A percentile compares a stretch with the other conserved stretches of the same genome.
phyloP scores from a whole-genome alignment of 1,140 invertebrate species.

The Muscidifurax raptorellus region DNA sequence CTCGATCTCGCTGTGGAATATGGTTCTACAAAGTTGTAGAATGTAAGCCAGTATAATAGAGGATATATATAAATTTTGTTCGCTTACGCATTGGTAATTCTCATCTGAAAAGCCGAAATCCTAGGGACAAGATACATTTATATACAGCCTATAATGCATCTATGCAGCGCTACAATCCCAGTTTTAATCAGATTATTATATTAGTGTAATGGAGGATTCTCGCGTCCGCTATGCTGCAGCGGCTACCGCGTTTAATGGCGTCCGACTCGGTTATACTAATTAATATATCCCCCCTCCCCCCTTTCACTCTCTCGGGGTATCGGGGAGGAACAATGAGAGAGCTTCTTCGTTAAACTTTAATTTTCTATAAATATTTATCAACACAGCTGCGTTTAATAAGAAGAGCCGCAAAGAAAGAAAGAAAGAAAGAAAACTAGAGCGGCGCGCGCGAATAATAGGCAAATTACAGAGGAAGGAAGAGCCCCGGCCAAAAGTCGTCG shows the following conservation, averaged over 20 bases:
- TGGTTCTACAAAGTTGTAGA: too few relatives aligned
- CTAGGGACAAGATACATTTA: slow-evolving; percentile 25
- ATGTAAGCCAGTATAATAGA: too few relatives aligned
- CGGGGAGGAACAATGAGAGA: too few relatives aligned
- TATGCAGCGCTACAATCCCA: background rate
- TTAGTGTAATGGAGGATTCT: background rate
- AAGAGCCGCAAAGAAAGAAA: background rate
- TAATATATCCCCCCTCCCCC: too few relatives aligned
- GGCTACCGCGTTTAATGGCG: too few relatives aligned
- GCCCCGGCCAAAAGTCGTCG: slow-evolving; percentile 1
- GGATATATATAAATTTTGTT: too few relatives aligned
- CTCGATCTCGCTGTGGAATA: too few relatives aligned
- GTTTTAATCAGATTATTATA: slow-evolving; percentile 30
- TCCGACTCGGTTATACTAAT: too few relatives aligned
- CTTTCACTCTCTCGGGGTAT: too few relatives aligned
- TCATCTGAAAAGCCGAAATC: background rate
- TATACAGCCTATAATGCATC: slow-evolving; percentile 24
- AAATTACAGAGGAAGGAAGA: slow-evolving; percentile 7
- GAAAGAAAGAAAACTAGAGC: background rate
- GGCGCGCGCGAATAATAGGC: slow-evolving; percentile 29
- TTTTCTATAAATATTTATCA: slow-evolving; percentile 43
- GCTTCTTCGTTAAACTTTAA: slow-evolving; percentile 10
- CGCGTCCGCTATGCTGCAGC: background rate
- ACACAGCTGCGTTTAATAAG: background rate
- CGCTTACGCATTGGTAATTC: too few relatives aligned